Base-by-base conservation (phyloP, 2,113 vertebrate species). In the Anhinga anhinga region DNA sequence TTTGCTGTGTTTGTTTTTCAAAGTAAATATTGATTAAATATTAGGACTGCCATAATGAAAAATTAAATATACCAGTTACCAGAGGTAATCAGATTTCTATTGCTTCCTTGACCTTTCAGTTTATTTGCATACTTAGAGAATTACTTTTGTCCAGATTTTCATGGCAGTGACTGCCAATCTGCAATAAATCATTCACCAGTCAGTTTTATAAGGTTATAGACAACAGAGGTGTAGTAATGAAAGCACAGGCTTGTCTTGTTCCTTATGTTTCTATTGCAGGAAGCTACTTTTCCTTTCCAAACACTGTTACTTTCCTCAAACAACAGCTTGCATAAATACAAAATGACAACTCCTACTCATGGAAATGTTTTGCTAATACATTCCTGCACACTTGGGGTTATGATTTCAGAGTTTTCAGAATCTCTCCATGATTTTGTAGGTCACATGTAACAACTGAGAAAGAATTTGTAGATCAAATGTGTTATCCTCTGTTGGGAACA, bases 281-380 rank as follows among this genome's bases (percentile, higher is more conserved):
- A 90, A 94, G 71, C n/a, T 86, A 15, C 32, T 95, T 67, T 88
- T 92, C 56, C 66, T 82, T 88, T 95, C 62, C 79, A 88, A 95
- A 76, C 44, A 32, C 69, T 65, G 40, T 62, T 82, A 30, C 16
- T 92, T 92, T 88, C 80, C 74, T 82, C 3, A 12, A 85, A 82
- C 36, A 78, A 87, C 66, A 90, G 66, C 61, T 82, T 86, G 82
- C 76, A 94, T 52, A 92, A 92, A 86, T 72, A 77, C 17, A 63
- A 85, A 90, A 59, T 50, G 47, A 69, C 78, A 96, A 44, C 53
- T 87, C 82, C 56, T 76, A 50, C 74, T 90, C 82, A 47, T 2
- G 44, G 89, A 79, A 95, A 65, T 15, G 32, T 55, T 90, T 65
- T 80, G 44, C 76, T 88, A 59, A 69, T 26, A 27, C 38, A 20